Evolutionary conservation across 2,888 invertebrate species (phyloP), one percentile per base, ranked within the genome.

Genomic region (Gisinianus flammeolus): DNA sequence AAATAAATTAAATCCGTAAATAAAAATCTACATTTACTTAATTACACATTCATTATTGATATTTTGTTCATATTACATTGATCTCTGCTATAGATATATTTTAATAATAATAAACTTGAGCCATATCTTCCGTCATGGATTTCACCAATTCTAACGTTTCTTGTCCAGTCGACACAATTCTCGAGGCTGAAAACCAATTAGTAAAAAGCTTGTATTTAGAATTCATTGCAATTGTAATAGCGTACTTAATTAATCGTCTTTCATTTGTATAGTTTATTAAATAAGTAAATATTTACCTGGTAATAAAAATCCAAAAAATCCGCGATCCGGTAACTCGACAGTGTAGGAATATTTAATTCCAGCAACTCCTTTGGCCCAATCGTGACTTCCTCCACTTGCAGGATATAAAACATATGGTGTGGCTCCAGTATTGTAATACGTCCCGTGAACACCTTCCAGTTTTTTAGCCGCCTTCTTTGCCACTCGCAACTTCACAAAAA

Each of bases 361-460:
- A 44, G 83, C 84, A 22, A 80, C 81, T 56, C 72, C 83, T 31
- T 84, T 84, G 0, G 84, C 83, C 84, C 84, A 84, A 64, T 84
- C 84, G 33, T 83, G 82, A 54, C 79, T 79, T 30, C 84, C 84
- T 12, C 83, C 79, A 71, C 76, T 75, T 6, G 79, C 79, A 1
- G 79, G 70, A 24, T 78, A 87, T 6, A 87, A 79, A 2, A 87
- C 79, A 67, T 86, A 85, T 5, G 86, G 85, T 0, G 87, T 85
- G 0, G 86, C 85, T 52, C 87, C 87, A 31, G 85, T 84, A 10
- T 82, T 85, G 79, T 87, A 87, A 26, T 85, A 75, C 22, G 87
- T 87, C 24, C 87, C 87, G 64, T 86, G 83, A 0, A 86, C 85
- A 26, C 80, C 80, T 58, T 84, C 80, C n/a, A 87, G 79, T 2